Conservation (phyloP, 2,888 invertebrate genomes). For the Phengaris alcon region DNA sequence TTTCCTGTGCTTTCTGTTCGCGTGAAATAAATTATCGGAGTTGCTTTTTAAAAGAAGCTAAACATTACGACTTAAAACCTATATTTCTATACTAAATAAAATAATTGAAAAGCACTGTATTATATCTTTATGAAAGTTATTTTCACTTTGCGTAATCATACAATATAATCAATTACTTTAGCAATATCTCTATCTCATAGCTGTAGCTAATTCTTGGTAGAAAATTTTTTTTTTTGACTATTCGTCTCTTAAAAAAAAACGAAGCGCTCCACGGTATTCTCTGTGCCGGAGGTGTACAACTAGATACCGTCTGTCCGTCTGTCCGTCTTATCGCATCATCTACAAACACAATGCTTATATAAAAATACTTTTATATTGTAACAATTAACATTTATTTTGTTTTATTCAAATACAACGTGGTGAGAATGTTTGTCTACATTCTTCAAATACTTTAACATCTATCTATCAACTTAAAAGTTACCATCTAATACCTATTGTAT, state of each 20-base stretch:
- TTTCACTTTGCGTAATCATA: too few relatives aligned
- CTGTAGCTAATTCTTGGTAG: too few relatives aligned
- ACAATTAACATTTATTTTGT: constrained; percentile 40
- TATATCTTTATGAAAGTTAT: too few relatives aligned
- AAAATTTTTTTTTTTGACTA: too few relatives aligned
- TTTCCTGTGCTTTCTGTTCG: too few relatives aligned
- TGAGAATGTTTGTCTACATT: constrained; percentile 23
- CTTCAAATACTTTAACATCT: constrained; percentile 28
- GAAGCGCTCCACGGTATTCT: constrained; percentile 42
- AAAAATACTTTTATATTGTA: constrained; percentile 49
- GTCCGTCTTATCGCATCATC: constrained; percentile 67
- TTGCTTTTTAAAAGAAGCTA: too few relatives aligned
- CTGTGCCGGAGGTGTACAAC: constrained; percentile 47
- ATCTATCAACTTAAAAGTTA: constrained; percentile 39
- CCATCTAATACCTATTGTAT: constrained; percentile 37
- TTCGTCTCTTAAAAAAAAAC: not conserved
- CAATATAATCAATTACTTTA: too few relatives aligned
- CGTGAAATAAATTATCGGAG: too few relatives aligned
- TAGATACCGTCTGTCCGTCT: constrained; percentile 57
- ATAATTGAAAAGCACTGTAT: too few relatives aligned
- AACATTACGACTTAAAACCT: too few relatives aligned
- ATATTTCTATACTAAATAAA: too few relatives aligned
- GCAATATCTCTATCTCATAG: too few relatives aligned
- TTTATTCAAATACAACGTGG: constrained; percentile 33
- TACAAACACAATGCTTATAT: constrained; percentile 56